These are phyloP conservation scores for Vulpes vulpes DNA, from an alignment of 2,113 vertebrate species.

Conservation along the genomic window DNA sequence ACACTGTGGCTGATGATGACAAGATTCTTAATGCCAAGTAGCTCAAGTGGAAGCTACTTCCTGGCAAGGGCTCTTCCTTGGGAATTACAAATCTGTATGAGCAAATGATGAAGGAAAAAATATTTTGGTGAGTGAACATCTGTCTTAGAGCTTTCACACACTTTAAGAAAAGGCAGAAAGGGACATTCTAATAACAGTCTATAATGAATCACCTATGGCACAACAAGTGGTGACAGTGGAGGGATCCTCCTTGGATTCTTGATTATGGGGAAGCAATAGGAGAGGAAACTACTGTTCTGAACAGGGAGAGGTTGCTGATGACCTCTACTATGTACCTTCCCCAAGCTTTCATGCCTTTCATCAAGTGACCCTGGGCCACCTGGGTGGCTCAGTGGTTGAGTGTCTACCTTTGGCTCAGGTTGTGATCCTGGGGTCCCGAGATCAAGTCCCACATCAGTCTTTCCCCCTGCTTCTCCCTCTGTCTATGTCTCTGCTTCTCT, in stretches of 20 bases:
- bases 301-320: not conserved
- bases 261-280: not conserved
- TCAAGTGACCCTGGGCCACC: too few relatives aligned
- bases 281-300: not conserved
- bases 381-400: too few relatives aligned
- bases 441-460: too few relatives aligned
- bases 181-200: not conserved
- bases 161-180: constrained; percentile 39
- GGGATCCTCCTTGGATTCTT: not conserved
- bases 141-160: not conserved
- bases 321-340: not conserved
- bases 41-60: constrained; percentile 55
- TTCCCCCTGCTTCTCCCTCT: too few relatives aligned
- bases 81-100: constrained; percentile 66
- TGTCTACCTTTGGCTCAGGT: too few relatives aligned
- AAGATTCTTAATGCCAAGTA: constrained; percentile 64
- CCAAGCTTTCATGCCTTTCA: not conserved
- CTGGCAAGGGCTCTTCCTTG: constrained; percentile 62
- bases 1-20: constrained; percentile 58
- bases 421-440: too few relatives aligned
- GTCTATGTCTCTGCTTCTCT: too few relatives aligned
- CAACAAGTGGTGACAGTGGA: not conserved
- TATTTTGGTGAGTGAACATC: constrained; percentile 60
- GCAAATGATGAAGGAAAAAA: constrained; percentile 51
- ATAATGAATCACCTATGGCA: not conserved